phyloP scores from a whole-genome alignment of 2,888 invertebrate species.

The Ophion ventricosus region DNA sequence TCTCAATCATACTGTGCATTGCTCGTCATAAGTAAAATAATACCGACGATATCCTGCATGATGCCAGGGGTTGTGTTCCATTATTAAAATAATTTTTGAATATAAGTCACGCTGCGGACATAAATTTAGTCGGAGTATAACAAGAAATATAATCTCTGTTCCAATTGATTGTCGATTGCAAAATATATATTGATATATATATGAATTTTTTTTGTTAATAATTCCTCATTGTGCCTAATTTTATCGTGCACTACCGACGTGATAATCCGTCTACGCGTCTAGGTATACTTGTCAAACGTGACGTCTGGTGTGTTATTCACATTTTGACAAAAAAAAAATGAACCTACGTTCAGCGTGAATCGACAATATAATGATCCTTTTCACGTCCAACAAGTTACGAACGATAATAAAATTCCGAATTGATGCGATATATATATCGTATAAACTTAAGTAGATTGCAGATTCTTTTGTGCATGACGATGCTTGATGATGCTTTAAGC shows the following conservation, averaged over 20 bases:
- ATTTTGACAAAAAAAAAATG: conserved; percentile 60
- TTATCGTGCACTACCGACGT: conserved; percentile 37
- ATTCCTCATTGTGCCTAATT: conserved; percentile 26
- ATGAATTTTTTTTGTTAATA: conserved; percentile 29
- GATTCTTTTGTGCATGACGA: conserved; percentile 74
- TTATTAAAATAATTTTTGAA: conserved; percentile 77
- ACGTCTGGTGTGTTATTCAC: background rate
- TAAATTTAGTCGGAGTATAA: conserved; percentile 34
- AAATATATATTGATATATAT: conserved; percentile 49
- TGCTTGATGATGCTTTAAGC: conserved; percentile 70
- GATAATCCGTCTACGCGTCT: conserved; percentile 48
- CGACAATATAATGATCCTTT: conserved; percentile 56
- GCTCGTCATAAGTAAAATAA: conserved; percentile 74
- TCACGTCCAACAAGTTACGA: conserved; percentile 66
- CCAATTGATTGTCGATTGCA: conserved; percentile 62
- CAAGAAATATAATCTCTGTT: conserved; percentile 52
- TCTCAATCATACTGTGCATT: conserved; percentile 69
- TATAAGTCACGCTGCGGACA: conserved; percentile 34
- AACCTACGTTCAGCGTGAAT: conserved; percentile 67
- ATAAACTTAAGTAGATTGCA: conserved; percentile 81
- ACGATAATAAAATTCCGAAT: conserved; percentile 68
- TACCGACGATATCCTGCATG: conserved; percentile 79
- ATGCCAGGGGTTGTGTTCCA: conserved; percentile 71
- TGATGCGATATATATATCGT: conserved; percentile 57
- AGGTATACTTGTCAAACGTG: conserved; percentile 9